Evolutionary conservation across 1,140 invertebrate genomes (phyloP).

Genomic region (Nylanderia fulva): DNA sequence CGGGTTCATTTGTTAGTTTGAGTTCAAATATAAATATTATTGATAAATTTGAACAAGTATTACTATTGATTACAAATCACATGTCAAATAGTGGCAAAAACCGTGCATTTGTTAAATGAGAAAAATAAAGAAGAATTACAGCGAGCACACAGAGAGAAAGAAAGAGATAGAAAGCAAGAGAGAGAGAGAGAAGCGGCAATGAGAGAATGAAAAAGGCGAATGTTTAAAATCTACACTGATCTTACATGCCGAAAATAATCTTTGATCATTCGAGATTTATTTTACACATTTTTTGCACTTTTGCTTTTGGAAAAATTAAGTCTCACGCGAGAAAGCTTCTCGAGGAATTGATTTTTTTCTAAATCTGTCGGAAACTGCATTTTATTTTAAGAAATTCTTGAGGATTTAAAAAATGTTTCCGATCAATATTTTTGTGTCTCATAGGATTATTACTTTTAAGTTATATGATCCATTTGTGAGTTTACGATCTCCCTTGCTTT

Average conservation of each 20-base stretch:
- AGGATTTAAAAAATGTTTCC: not conserved
- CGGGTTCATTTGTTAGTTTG: not conserved
- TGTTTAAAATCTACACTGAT: slow-evolving; percentile 41
- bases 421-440: not conserved
- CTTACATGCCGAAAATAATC: not conserved
- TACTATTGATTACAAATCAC: slow-evolving; percentile 71
- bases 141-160: slow-evolving; percentile 49
- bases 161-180: not conserved
- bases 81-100: slow-evolving; percentile 46
- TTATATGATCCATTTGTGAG: not conserved
- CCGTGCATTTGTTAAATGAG: slow-evolving; percentile 28
- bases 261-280: not conserved
- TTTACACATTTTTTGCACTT: not conserved
- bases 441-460: not conserved
- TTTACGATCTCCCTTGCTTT: not conserved
- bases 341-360: not conserved
- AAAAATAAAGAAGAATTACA: slow-evolving; percentile 22
- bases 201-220: slow-evolving; percentile 66
- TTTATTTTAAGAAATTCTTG: not conserved
- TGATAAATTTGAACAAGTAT: slow-evolving; percentile 67
- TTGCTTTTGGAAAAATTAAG: not conserved
- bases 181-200: slow-evolving; percentile 41
- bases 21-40: slow-evolving; percentile 55
- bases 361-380: not conserved
- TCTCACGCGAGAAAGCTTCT: not conserved